Conservation (phyloP, 2,888 invertebrate genomes). For the Tillus elongatus region DNA sequence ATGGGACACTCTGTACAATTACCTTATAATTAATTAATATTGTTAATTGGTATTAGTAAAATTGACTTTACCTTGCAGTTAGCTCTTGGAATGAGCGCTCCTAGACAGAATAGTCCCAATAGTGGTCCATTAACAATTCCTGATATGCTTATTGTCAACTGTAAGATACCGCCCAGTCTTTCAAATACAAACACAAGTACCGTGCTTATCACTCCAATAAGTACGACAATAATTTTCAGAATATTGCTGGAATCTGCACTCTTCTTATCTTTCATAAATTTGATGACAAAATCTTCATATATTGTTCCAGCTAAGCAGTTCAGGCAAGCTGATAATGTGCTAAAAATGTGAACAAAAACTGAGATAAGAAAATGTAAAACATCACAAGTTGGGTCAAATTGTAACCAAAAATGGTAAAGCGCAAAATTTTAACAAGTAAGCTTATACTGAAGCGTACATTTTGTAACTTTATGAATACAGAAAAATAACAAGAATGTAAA, state of each 20-base stretch:
- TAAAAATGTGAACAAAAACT: no score
- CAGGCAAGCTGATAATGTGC: constrained; percentile 53
- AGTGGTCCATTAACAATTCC: constrained; percentile 44
- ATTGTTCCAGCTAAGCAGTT: constrained; percentile 57
- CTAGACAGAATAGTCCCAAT: constrained; percentile 58
- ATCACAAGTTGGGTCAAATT: no score
- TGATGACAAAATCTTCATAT: constrained; percentile 56
- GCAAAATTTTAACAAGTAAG: no score
- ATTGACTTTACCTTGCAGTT: constrained; percentile 53
- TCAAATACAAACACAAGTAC: constrained; percentile 56
- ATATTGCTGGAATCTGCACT: constrained; percentile 49
- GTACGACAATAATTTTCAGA: constrained; percentile 37
- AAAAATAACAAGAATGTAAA: no score
- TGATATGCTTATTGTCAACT: constrained; percentile 49
- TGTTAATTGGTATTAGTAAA: no score
- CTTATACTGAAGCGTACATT: no score
- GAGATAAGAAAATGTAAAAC: no score
- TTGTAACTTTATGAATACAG: no score
- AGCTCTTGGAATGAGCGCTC: constrained; percentile 57
- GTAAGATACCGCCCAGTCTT: constrained; percentile 40
- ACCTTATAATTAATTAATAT: no score
- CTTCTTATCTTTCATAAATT: constrained; percentile 44
- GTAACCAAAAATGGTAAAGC: no score
- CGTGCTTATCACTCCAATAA: constrained; percentile 57
- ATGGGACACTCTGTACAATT: no score